Conservation (phyloP, 2,888 invertebrate genomes). For the Lasius fuliginosus region DNA sequence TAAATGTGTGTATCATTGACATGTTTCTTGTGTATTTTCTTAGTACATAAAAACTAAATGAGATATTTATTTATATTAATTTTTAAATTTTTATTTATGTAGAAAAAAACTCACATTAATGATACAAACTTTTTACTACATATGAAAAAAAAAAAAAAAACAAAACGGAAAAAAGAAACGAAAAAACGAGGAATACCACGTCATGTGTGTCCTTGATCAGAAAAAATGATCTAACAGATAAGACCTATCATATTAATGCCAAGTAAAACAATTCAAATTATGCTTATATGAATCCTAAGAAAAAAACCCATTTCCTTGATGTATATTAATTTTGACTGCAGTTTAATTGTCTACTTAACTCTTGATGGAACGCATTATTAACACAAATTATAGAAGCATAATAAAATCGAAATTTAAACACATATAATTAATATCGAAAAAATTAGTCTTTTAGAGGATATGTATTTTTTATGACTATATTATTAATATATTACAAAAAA, state of each 20-base stretch:
- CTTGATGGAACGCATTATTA: not conserved
- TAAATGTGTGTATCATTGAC: slow-evolving; percentile 19
- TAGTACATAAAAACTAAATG: slow-evolving; percentile 24
- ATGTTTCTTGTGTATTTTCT: slow-evolving; percentile 43
- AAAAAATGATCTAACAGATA: not conserved
- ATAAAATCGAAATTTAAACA: not conserved
- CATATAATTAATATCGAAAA: not conserved
- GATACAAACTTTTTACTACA: not conserved
- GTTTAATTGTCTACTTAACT: not conserved
- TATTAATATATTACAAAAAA: not conserved
- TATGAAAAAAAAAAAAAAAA: not conserved
- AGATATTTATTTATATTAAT: slow-evolving; percentile 1
- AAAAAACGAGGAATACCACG: not conserved
- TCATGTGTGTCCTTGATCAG: not conserved
- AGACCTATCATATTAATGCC: not conserved
- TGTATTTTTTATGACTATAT: not conserved
- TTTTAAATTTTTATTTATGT: not conserved
- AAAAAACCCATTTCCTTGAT: not conserved
- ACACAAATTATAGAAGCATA: not conserved
- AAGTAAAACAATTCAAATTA: no score
- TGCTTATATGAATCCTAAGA: not conserved
- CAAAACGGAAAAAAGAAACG: not conserved
- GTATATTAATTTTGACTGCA: not conserved
- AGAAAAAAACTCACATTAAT: not conserved
- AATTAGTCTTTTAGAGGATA: not conserved